phyloP scores from a whole-genome alignment of 2,113 vertebrate species.

The Suricata suricatta region DNA sequence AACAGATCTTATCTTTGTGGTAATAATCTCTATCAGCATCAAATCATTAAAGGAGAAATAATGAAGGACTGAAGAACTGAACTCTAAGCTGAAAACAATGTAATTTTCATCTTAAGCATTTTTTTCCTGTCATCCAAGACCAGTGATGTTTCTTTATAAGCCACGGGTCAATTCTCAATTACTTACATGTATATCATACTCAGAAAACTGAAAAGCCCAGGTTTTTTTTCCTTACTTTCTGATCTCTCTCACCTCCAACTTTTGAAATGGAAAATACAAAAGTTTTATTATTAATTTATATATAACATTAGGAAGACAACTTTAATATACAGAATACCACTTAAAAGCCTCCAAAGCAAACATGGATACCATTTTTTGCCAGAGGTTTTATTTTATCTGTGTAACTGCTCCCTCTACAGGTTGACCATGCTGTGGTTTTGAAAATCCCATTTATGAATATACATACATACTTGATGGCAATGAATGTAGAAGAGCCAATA shows the following conservation, averaged over 20 bases:
- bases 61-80: background rate
- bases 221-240: background rate
- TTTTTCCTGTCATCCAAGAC: background rate
- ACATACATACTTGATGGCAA: constrained; percentile 95
- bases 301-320: constrained; percentile 40
- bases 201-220: background rate
- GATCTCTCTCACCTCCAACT: background rate
- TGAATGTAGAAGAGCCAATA: constrained; percentile 96
- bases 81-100: background rate
- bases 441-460: background rate
- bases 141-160: background rate
- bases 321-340: background rate
- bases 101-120: background rate
- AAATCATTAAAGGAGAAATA: background rate
- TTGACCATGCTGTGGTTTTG: background rate
- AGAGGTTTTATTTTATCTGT: background rate
- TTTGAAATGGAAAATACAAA: background rate
- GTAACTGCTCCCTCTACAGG: background rate
- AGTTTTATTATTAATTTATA: background rate
- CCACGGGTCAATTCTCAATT: background rate
- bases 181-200: background rate
- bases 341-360: constrained; percentile 33
- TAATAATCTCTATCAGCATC: background rate
- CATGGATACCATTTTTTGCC: background rate
- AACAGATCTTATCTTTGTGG: background rate